A percentile compares a stretch with the other conserved stretches of the same genome.
phyloP scores from a whole-genome alignment of 2,113 vertebrate genomes.

The Paratilapia polleni region DNA sequence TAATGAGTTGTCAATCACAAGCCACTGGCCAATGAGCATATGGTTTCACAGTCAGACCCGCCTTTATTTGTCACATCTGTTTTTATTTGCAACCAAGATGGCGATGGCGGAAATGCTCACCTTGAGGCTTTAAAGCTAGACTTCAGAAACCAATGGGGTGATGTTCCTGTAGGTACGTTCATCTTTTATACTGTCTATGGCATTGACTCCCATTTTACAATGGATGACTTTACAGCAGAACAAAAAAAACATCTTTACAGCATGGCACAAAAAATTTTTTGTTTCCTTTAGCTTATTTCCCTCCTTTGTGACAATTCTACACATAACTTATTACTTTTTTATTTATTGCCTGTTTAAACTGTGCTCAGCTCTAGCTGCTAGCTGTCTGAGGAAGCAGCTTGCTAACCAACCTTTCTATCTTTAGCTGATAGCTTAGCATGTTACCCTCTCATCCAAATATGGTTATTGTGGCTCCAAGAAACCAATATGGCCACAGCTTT shows the following conservation, averaged over 20 bases:
- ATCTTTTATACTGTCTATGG: neutral
- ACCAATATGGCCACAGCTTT: neutral
- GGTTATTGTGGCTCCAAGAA: too few relatives aligned
- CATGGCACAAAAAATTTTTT: neutral
- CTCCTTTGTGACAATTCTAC: neutral
- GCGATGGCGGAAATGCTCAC: rapidly evolving
- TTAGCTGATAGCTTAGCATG: neutral
- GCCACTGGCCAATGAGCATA: neutral
- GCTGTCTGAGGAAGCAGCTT: too few relatives aligned
- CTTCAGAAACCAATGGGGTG: neutral
- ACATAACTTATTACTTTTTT: too few relatives aligned
- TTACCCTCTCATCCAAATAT: too few relatives aligned
- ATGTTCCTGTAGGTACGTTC: neutral
- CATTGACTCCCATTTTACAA: neutral
- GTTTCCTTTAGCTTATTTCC: neutral
- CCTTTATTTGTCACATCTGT: neutral
- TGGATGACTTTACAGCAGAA: neutral
- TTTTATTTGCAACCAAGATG: neutral
- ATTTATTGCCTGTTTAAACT: too few relatives aligned
- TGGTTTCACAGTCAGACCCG: neutral
- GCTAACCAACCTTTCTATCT: neutral
- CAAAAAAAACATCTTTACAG: neutral
- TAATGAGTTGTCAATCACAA: neutral
- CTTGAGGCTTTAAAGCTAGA: neutral
- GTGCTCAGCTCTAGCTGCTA: too few relatives aligned